Base-by-base conservation (phyloP, 2,113 vertebrate species). In the Ginglymostoma cirratum region DNA sequence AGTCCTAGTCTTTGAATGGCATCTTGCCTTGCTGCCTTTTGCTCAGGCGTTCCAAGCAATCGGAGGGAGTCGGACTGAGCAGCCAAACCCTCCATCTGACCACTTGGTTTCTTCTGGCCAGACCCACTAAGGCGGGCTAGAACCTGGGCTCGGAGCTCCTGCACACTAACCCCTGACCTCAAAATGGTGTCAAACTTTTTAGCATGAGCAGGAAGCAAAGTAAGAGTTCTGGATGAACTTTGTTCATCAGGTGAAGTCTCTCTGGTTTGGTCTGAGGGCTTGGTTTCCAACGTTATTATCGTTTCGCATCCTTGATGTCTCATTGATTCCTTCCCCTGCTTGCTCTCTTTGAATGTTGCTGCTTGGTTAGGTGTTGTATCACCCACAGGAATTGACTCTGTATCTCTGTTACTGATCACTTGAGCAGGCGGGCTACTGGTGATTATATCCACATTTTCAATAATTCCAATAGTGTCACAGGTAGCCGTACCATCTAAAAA, bases 101-200 rank as follows among this genome's bases (percentile, higher is more conserved):
- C 92, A 83, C 67, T 83, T 70, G 78, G 38, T 14, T 96, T 94
- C 17, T 96, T 61, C 27, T 66, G 19, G 38, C 85, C 45, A 86
- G 96, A 48, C 34, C 21, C 94, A 52, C 80, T 92, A 55, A 96
- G 95, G 12, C 96, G 96, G 30, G 55, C 96, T 23, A 96, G 85
- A 61, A 97, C 96, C 42, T 95, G 96, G 14, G 96, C 72, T 34
- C 96, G 96, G 52, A 97, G 96, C n/a, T 97, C 96, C 96, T 96
- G 96, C 72, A 96, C 96, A 5, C 96, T 96, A 27, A 96, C 89
- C 12, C 97, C 97, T 3, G 97, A 97, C 30, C 83, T 95, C 95
- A 96, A n/a, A 55, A 96, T 97, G 30, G 96, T 96, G 69, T 96
- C 96, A 96, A 96, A 96, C 96, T 97, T 97, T 19, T 78, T 96